Base-by-base conservation (phyloP, 2,797 vertebrate genomes). In the Mycteria americana region DNA sequence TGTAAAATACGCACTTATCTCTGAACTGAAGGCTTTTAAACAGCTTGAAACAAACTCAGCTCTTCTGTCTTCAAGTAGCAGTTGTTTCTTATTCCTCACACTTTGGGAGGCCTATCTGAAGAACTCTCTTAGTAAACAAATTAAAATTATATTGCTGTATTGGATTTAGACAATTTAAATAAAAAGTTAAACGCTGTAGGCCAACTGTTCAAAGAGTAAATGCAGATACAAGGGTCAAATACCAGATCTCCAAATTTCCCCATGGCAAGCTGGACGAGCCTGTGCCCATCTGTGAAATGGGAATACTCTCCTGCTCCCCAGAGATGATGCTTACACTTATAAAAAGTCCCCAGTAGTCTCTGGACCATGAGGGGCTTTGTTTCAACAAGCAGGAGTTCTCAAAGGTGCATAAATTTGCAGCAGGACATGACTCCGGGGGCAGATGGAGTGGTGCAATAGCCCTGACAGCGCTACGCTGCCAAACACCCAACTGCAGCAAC, bases 121-220 rank as follows among this genome's bases (percentile, higher is more conserved):
- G 85, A 70, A 76, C 74, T 35, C 77, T 76, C 39, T 54, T 27
- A 22, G 78, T 92, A 92, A 94, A 95, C 92, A 93, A 87, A 93
- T 79, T 67, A 62, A 73, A 63, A 63, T 84, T 30, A 45, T 90
- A 59, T 63, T 33, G 65, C 28, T 76, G 3, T 39, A 45, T 30
- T 48, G 39, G 50, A 87, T 87, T 76, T 68, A 62, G 33, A n/a
- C 41, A 23, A 76, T 65, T 72, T 54, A 57, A 89, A 22, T n/a
- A 54, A 25, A 80, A 90, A 87, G 25, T 56, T 63, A 67, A 84
- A 62, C 0, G 6, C 37, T 60, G 30, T 1, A 76, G 63, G 76
- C 30, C 51, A 76, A 62, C 78, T 68, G 59, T 41, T 76, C 63
- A 21, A 41, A 41, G 54, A 76, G 45, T 21, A 80, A 87, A 72